Evolutionary conservation across 2,888 invertebrate genomes (phyloP).

Genomic region (Notodonta ziczac): DNA sequence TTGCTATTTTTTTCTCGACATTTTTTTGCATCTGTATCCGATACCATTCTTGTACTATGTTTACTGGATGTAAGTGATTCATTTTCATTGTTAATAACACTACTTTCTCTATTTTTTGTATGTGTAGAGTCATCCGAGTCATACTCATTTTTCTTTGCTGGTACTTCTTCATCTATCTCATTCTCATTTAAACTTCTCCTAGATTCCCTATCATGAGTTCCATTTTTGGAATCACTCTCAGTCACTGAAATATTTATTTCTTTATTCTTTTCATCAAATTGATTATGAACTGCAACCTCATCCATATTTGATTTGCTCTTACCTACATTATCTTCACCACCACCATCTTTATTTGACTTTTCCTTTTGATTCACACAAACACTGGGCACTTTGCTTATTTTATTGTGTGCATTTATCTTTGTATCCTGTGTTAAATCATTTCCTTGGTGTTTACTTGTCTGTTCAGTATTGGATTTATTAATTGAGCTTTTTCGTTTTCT

Average conservation of each 20-base stretch:
- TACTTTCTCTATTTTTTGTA: background rate
- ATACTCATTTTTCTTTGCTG: background rate
- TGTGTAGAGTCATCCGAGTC: background rate
- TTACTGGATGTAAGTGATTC: background rate
- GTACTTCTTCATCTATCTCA: background rate
- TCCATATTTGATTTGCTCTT: background rate
- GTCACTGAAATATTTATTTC: background rate
- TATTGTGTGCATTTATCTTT: background rate
- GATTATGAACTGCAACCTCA: background rate
- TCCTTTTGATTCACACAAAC: background rate
- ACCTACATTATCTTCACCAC: background rate
- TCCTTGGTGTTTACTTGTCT: background rate
- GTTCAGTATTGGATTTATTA: conserved; percentile 11
- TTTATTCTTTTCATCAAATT: background rate
- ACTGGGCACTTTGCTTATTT: background rate
- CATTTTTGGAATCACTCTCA: background rate
- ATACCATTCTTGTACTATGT: background rate
- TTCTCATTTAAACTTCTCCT: background rate
- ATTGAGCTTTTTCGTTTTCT: conserved; percentile 13
- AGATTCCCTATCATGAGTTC: background rate
- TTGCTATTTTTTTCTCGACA: conserved; percentile 1
- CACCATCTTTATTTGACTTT: background rate
- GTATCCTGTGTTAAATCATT: background rate
- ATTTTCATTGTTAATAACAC: background rate
- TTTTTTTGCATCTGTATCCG: background rate